phyloP scores from a whole-genome alignment of 2,888 invertebrate species.

The Anthophora plumipes region DNA sequence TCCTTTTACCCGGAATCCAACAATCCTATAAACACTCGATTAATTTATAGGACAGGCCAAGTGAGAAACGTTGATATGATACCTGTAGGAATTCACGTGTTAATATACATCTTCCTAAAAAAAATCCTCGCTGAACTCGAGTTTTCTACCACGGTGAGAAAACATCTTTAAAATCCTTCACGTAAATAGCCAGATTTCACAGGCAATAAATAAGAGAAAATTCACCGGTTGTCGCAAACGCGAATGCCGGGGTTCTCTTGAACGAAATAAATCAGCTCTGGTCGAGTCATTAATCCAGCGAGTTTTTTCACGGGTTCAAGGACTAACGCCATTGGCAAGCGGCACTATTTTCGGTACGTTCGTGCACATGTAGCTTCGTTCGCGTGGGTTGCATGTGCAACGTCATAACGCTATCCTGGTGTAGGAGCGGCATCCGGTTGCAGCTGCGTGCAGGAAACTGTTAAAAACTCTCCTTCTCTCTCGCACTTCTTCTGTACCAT shows the following conservation, averaged over 20 bases:
- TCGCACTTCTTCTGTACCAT: conserved; percentile 5
- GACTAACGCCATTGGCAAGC: conserved; percentile 66
- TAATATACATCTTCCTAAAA: not conserved
- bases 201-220: conserved; percentile 43
- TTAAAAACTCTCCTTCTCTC: conserved; percentile 69
- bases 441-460: conserved; percentile 76
- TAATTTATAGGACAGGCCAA: too few species aligned
- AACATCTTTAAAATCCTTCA: not conserved
- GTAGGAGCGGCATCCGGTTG: conserved; percentile 76
- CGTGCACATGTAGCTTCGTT: conserved; percentile 62
- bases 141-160: not conserved
- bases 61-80: too few species aligned
- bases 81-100: too few species aligned
- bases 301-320: conserved; percentile 73
- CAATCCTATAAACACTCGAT: too few species aligned
- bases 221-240: conserved; percentile 32
- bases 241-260: conserved; percentile 3
- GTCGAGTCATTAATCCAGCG: conserved; percentile 64
- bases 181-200: conserved; percentile 19
- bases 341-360: conserved; percentile 74
- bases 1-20: too few species aligned
- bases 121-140: not conserved
- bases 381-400: conserved; percentile 73
- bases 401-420: conserved; percentile 63
- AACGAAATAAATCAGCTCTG: conserved; percentile 60